Base-by-base conservation (phyloP, 2,113 vertebrate species). In the Orientallactaga bullata region DNA sequence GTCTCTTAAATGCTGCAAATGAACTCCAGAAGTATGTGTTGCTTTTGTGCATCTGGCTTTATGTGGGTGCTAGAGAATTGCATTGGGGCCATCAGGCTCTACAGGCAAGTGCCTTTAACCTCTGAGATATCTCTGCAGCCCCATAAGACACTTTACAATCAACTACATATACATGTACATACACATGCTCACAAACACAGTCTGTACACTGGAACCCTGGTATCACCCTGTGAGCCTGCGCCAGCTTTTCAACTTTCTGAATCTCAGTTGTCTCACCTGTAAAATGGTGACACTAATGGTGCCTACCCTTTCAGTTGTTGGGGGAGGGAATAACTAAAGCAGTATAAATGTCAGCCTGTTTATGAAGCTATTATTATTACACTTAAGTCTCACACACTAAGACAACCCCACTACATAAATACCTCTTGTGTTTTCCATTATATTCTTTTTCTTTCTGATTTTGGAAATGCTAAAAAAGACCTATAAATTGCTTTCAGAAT, bases 401-500 rank as follows among this genome's bases (percentile, higher is more conserved):
- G 74, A 85, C 69, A 79, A 3, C 28, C 72, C 83, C n/a, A 61
- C 68, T 12, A 20, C 2, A 74, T 21, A 39, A 37, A 17, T 28
- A n/a, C 23, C n/a, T 58, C 65, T 63, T n/a, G 63, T 23, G 28
- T 26, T 58, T 87, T 88, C 69, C 65, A 69, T 69, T 89, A 61
- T 55, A 55, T 26, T 37, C 13, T 60, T 39, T 74, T 55, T 42
- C 16, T 63, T 63, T 51, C 47, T 55, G 16, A 20, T 61, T 71
- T 89, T n/a, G 82, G 6, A n/a, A 89, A 84, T 15, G 60, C 10
- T 78, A 20, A 42, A 7, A 63, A 85, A 39, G 63, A 82, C 15
- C 73, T 58, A 74, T 63, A 39, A 63, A 55, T 92, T 58, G 63
- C 42, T 26, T 83, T 94, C 20, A 30, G 73, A 94, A 85, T 61